Evolutionary conservation across 2,797 vertebrate species (phyloP), one percentile per base, ranked within the genome.

Genomic region (Halcyon badia): DNA sequence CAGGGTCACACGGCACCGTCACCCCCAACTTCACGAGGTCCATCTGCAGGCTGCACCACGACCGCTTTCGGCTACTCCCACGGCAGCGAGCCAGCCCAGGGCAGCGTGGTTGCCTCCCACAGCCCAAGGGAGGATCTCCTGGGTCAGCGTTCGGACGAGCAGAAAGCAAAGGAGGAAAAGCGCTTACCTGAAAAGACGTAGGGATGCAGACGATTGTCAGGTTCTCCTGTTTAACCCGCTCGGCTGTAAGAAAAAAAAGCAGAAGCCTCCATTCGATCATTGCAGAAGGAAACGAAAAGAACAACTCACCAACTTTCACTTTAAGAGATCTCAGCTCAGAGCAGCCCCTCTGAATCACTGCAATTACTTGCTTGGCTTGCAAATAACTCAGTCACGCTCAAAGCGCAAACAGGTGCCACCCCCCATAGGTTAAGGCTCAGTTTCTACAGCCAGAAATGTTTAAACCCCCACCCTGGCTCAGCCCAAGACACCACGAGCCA

Each of bases 161-260:
- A 51, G 58, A 72, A 58, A 72, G 58, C 77, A 44, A 26, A 88
- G 66, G 28, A 65, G 51, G 54, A 57, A 66, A 77, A 77, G 28
- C 1, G 0, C 71, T 82, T 66, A 99, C 99, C 99, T 99, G 99
- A 96, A 99, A 99, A 66, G 99, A 99, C 0, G 99, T 99, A 24
- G 99, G 99, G 52, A 99, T 98, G 72, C 99, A 99, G 89, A 99
- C 97, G 4, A 99, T 98, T 69, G 98, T 98, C 95, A 99, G 98
- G 56, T 99, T 99, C 97, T 99, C 99, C 79, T 99, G 97, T 42
- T 98, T 99, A 28, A 99, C 99, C 89, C 99, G 94, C 93, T 99
- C 99, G 21, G 99, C 99, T 99, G 98, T 19, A 97, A 89, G 39
- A 11, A 39, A 66, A 96, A 96, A 96, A 79, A 93, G 25, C 19